phyloP scores from a whole-genome alignment of 2,113 vertebrate species.

The Platysternon megacephalum region DNA sequence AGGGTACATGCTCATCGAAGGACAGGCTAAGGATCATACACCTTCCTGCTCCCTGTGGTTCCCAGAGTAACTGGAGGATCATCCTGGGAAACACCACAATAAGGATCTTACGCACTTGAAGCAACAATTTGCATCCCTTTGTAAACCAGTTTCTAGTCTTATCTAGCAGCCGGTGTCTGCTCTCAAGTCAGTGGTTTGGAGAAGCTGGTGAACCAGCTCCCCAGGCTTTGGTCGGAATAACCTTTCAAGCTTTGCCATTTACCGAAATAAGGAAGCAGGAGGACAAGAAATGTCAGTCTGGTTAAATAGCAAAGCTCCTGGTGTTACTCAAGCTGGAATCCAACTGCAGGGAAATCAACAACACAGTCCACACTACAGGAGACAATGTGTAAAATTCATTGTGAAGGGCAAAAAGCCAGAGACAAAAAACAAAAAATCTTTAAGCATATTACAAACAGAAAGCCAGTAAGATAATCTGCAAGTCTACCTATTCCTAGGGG shows the following conservation, averaged over 20 bases:
- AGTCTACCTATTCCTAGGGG: neutral
- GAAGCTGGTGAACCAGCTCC: neutral
- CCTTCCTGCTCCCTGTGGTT: accelerated
- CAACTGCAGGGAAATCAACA: neutral
- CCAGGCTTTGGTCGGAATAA: neutral
- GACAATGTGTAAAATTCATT: neutral
- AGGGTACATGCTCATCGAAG: neutral
- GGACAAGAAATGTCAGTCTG: neutral
- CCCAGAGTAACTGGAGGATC: neutral
- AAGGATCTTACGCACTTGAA: neutral
- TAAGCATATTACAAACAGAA: neutral
- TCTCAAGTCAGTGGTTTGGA: accelerated
- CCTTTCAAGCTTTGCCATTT: neutral
- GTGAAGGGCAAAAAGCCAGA: neutral
- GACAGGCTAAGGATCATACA: accelerated
- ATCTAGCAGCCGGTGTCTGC: neutral
- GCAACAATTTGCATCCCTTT: neutral
- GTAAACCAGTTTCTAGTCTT: neutral
- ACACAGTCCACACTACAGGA: accelerated
- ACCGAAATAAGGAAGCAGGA: neutral
- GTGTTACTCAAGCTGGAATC: neutral
- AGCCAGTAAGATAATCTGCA: neutral
- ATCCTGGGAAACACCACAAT: neutral
- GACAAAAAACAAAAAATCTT: neutral
- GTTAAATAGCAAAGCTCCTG: accelerated